Base-by-base conservation (phyloP, 2,888 invertebrate species). In the Cantharis nigra region DNA sequence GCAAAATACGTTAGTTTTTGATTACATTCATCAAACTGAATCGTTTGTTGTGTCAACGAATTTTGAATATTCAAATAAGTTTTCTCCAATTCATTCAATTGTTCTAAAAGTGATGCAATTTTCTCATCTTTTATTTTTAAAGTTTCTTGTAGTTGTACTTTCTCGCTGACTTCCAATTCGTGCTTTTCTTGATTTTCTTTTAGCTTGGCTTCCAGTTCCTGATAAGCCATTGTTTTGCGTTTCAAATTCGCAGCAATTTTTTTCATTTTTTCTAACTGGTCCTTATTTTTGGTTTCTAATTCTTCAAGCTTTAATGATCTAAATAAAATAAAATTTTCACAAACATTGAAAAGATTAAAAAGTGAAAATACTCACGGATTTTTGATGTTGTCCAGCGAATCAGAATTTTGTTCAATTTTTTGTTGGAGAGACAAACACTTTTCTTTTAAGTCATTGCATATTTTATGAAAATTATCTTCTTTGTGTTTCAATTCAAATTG, bases 241-340 rank as follows among this genome's bases (percentile, higher is more conserved):
- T 95, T 96, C 10, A 95, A 89, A 84, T 92, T 94, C 0, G 93
- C 91, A 0, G 94, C 95, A 83, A 94, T 92, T 84, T 95, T 95
- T 84, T 95, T 96, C 84, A 95, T 90, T 87, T 95, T 95, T 75
- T 95, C 95, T 73, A 94, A 87, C 79, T 94, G 91, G 71, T 93
- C 92, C 83, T 92, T 93, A 80, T 92, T 92, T 84, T 93, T 94
- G 9, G 85, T 88, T 83, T 93, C 93, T 1, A 92, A 86, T 81
- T 89, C 90, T 78, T 82, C 80, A n/a, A 90, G 76, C 79, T 87
- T 88, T 0, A 78, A 67, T 78, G 69, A 62, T 9, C 74, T 74
- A 71, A 69, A 30, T 14, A 30, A 9, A 23, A 69, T 3, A 69
- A 11, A 13, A 16, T 3, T 33, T 33, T 33, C 33, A 13, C 33